Evolutionary conservation across 2,797 vertebrate genomes (phyloP), one percentile per base, ranked within the genome.

Genomic region (Tokudaia tokunoshimensis): DNA sequence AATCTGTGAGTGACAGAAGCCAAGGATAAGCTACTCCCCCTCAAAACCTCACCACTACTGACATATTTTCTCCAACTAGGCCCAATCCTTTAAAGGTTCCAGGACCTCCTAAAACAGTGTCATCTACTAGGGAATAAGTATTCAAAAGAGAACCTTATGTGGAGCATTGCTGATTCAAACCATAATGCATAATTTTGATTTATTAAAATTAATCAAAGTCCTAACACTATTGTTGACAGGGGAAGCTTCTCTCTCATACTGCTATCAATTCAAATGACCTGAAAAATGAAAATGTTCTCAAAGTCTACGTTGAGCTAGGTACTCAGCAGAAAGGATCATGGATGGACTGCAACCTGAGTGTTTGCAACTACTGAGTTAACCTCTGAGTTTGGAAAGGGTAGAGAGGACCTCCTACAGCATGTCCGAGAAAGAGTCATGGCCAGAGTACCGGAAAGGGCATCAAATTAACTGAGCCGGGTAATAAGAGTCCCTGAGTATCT

Each of bases 131-230:
- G 34, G 37, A 88, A 59, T 31, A 78, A 61, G 41, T 22, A 61
- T 47, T 61, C 41, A 24, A 61, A 76, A 22, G 14, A 34, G 26
- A 41, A 22, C 11, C 37, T n/a, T 34, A 11, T 31, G 15, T 31
- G 19, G 11, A 19, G 9, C 19, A 17, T 61, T 17, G 20, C 87
- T 61, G 17, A 47, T 34, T 63, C 29, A 89, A 89, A 61, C 2
- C 19, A 15, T 47, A 31, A 61, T 4, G 29, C 17, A 34, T 34
- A 63, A 14, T 63, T 80, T 82, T 85, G 52, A 3, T 94, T 76
- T 82, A 20, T 5, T 37, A 41, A 94, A 95, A 52, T 8, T 78
- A 86, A 92, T 79, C 70, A 87, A 79, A 87, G 50, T 76, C 29
- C 55, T 44, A 17, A 83, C 94, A 72, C 41, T 63, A 89, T 29